These are phyloP conservation scores for Polylopha cassiicola DNA, from an alignment of 2,888 invertebrate species.

Conservation along the genomic window DNA sequence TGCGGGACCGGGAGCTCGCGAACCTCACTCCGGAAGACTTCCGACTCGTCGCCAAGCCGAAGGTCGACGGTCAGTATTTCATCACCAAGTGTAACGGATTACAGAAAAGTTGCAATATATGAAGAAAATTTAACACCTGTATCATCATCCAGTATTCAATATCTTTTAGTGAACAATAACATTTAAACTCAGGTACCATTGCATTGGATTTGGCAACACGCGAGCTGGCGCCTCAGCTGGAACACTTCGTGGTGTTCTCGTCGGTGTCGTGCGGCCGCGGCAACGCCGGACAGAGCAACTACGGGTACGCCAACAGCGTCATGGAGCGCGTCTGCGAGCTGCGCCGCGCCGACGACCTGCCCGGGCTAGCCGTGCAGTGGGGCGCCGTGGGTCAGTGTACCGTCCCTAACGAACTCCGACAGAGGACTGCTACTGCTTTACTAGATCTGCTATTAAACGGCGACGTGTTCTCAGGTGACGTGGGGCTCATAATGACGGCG, in stretches of 20 bases:
- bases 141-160: no score
- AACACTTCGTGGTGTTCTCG: constrained; percentile 97
- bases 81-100: no score
- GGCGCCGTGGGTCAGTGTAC: constrained; percentile 89
- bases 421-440: background rate
- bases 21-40: constrained; percentile 90
- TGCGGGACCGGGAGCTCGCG: constrained; percentile 91
- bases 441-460: background rate
- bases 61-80: constrained; percentile 82
- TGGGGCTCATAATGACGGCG: constrained; percentile 92
- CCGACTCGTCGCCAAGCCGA: constrained; percentile 88
- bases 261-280: constrained; percentile 98
- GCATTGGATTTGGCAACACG: constrained; percentile 89
- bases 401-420: background rate
- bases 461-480: constrained; percentile 80
- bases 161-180: no score
- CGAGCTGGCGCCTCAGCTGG: constrained; percentile 85
- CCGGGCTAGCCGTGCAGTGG: constrained; percentile 96
- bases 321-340: constrained; percentile 97
- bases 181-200: constrained; percentile 85
- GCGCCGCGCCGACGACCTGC: constrained; percentile 88
- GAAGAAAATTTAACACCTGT: no score
- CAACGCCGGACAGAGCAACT: constrained; percentile 97
- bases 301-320: constrained; percentile 96
- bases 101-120: no score